Base-by-base conservation (phyloP, 2,113 vertebrate species). In the Osmerus eperlanus region DNA sequence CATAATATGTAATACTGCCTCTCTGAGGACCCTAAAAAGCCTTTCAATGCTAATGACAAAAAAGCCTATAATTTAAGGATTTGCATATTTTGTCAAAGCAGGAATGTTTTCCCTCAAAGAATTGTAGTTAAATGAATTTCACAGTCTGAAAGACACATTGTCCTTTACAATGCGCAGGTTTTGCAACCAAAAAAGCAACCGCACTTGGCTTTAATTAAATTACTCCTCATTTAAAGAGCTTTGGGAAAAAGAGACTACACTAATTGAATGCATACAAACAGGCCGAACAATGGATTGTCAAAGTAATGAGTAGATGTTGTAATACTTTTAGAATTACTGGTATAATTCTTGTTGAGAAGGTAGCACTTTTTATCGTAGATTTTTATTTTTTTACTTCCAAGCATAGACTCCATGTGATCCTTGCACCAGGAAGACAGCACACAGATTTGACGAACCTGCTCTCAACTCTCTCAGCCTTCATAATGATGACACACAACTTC, bases 11-110 rank as follows among this genome's bases (percentile, higher is more conserved):
- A 1, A n/a, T 2, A 5, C 55, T 41, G n/a, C 4, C 41, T 65
- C 36, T 65, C 32, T 19, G 13, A 47, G n/a, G 64, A 19, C 32
- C 15, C 61, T 18, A 28, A 32, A 16, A 13, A 32, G 12, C 13
- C 29, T 65, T 47, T 65, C 41, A 47, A n/a, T 47, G 36, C n/a
- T 65, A 21, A 65, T 11, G 36, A 65, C 13, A 65, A 41, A 65
- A 65, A 65, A 65, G 11, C 61, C 28, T 32, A 14, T 63, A 63
- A 32, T 63, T 63, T 63, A 2, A 29, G 61, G 61, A 28, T 65
- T 65, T 65, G 63, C 63, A 65, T 65, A 47, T 36, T 65, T 65
- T 19, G 8, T 47, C 63, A 18, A 29, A 64, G 63, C 6, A 5
- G 18, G 18, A 8, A 47, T 65, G 63, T 41, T 19, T 18, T 9